Conservation (phyloP, 2,113 vertebrate species). For the Ariopsis seemanni region DNA sequence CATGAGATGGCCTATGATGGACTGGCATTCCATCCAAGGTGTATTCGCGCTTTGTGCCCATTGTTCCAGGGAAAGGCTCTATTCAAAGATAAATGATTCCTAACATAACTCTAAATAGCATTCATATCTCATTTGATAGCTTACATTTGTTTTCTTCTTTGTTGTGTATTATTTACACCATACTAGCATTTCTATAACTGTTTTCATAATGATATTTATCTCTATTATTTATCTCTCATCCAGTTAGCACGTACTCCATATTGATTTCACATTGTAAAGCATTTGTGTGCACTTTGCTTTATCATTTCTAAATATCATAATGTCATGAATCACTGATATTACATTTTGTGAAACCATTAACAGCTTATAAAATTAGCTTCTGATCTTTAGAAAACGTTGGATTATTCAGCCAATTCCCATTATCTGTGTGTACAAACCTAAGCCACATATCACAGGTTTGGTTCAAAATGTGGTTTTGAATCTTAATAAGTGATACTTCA, state of each 20-base stretch:
- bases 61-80: neutral
- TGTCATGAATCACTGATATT: neutral
- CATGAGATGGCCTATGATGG: too few species aligned
- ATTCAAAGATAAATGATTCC: neutral
- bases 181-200: neutral
- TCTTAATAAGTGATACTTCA: constrained; percentile 30
- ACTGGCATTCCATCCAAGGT: too few species aligned
- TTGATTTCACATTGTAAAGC: neutral
- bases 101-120: neutral
- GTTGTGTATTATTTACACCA: neutral
- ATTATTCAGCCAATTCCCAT: neutral
- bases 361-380: neutral
- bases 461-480: neutral
- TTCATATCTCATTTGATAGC: neutral
- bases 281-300: neutral
- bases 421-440: neutral
- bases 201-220: neutral
- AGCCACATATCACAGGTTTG: neutral
- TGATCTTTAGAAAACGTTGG: neutral
- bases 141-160: neutral
- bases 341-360: neutral
- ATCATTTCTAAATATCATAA: neutral
- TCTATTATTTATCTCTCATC: neutral
- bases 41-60: neutral
- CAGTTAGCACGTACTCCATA: neutral